phyloP scores from a whole-genome alignment of 2,797 vertebrate species.

The Synaphobranchus kaupii region DNA sequence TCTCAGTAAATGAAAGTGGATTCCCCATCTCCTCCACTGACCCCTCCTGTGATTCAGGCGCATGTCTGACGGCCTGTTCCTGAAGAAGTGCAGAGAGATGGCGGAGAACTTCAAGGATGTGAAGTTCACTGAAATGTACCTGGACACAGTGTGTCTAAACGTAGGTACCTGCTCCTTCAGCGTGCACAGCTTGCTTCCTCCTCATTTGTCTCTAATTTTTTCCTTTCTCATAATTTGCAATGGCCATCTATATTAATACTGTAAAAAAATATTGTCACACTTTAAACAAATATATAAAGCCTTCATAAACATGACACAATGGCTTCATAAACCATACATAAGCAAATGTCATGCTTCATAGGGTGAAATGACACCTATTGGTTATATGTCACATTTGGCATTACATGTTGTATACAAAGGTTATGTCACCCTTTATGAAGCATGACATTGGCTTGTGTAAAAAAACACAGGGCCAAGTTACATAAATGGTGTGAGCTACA shows the following conservation, averaged over 20 bases:
- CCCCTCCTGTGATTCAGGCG: conserved; percentile 74
- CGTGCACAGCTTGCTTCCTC: neutral
- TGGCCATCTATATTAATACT: neutral
- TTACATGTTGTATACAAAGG: too few species aligned
- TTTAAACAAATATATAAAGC: too few species aligned
- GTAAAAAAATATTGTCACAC: neutral
- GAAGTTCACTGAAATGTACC: conserved; percentile 97
- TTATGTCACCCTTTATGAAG: too few species aligned
- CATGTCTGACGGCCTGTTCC: conserved; percentile 96
- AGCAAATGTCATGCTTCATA: too few species aligned
- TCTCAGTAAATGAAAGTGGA: neutral
- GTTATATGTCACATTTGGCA: too few species aligned
- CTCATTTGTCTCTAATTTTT: neutral
- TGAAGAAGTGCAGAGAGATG: conserved; percentile 92
- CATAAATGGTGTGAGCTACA: too few species aligned
- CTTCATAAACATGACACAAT: too few species aligned
- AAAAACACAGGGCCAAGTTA: too few species aligned
- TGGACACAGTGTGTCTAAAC: conserved; percentile 96
- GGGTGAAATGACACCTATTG: too few species aligned
- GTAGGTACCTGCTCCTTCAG: conserved; percentile 62
- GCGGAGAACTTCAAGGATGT: conserved; percentile 95
- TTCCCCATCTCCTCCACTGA: neutral
- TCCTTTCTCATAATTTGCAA: neutral
- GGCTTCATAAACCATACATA: too few species aligned
- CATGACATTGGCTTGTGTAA: too few species aligned